Base-by-base conservation (phyloP, 2,113 vertebrate species). In the Tetraodon nigroviridis region DNA sequence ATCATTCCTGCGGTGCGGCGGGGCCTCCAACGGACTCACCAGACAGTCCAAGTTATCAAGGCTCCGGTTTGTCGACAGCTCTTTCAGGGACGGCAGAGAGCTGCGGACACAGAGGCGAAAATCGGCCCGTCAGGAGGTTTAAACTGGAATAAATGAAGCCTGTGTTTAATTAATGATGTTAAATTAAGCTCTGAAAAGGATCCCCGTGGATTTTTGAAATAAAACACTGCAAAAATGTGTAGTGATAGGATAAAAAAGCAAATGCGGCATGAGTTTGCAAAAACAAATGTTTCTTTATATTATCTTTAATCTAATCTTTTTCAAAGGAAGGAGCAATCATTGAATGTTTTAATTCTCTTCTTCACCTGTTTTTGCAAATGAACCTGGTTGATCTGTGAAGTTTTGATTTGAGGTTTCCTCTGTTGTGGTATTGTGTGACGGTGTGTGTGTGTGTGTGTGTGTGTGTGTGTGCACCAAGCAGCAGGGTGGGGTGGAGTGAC, bases 11-110 rank as follows among this genome's bases (percentile, higher is more conserved):
- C 92, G 90, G 0, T 88, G 91, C 71, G 92, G 94, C 58, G 93
- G 92, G n/a, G 91, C 92, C 69, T 93, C 91, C 78, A 93, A 69
- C 12, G 93, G 90, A 75, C 94, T 93, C 78, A 96, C 93, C 1
- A 99, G 90, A 55, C 94, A 98, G 85, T 99, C 96, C 73, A 97
- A 87, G 84, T 92, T 94, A 83, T 99, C 95, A 64, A 99, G 90
- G 83, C 96, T 99, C 87, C 95, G 96, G 82, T 88, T 89, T 56
- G 84, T 91, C 61, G 90, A 75, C 76, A 83, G 76, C 82, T 92
- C 90, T 68, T 90, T 88, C 67, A 91, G 78, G 29, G 86, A 91
- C 0, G 91, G 91, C 78, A 92, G 86, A 69, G 89, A 83, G 69
- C 91, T 92, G 82, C 40, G 67, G 71, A 66, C 56, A 57, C 48